Evolutionary conservation across 2,888 invertebrate genomes (phyloP), one percentile per base, ranked within the genome.

Genomic region (Eubasilissa splendida): DNA sequence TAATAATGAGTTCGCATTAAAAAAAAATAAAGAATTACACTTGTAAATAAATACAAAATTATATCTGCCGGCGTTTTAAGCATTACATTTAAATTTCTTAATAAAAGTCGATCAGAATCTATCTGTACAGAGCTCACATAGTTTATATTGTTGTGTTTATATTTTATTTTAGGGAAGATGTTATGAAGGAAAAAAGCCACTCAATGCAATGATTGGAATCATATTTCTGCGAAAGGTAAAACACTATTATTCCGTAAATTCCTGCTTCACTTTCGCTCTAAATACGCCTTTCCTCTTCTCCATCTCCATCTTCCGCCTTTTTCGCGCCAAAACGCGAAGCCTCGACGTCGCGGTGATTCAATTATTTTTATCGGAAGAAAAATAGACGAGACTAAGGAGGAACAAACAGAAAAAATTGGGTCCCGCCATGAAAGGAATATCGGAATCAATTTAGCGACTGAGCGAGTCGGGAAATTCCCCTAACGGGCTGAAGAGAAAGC

Each of bases 301-400:
- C 50, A 12, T 33, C 42, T 11, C 10, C 63, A 12, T 12, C 31
- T 42, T 63, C 33, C 33, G 22, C 10, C 42, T 12, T 77, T 73
- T 71, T 73, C 54, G 22, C 71, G 52, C 53, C 52, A 56, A 73
- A 73, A 78, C 42, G 56, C 66, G 56, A 63, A 71, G 78, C 71
- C 71, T 78, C 63, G 71, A 12, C 50, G 74, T 50, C 79, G 79
- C 63, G 59, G 66, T 79, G 76, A 80, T 80, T 80, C 80, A 80
- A 80, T 80, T 80, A 80, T 80, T 76, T 80, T 76, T 76, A 76
- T 76, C 70, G 70, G 65, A 80, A 76, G 71, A 56, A 60, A 76
- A 80, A 80, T 80, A 80, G 68, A 76, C 54, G 76, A 80, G 73
- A 59, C 71, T 56, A 71, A 71, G 63, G 70, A 65, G 70, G 59